A percentile compares a stretch with the other conserved stretches of the same genome.
Evolutionary conservation across 2,888 invertebrate genomes (phyloP).

Genomic region (Dicranocentrus wangi): DNA sequence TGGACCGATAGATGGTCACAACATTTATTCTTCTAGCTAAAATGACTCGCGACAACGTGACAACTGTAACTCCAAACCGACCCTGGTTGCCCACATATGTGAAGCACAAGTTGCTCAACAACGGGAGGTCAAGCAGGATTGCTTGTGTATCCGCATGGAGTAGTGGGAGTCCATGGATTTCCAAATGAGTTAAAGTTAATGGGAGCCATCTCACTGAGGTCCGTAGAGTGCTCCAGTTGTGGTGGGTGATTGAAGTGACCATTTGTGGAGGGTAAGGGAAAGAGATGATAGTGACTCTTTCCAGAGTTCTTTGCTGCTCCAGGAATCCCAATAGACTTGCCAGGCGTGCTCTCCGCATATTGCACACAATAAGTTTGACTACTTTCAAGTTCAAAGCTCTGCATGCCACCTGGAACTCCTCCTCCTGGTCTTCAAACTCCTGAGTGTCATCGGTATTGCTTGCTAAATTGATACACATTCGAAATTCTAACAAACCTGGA

Average conservation of each 20-base stretch:
- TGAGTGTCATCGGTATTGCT: slow-evolving; percentile 21
- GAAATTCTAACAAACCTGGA: slow-evolving; percentile 10
- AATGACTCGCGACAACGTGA: slow-evolving; percentile 38
- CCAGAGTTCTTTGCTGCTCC: slow-evolving; percentile 38
- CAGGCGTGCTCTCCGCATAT: slow-evolving; percentile 35
- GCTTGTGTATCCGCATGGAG: slow-evolving; percentile 24
- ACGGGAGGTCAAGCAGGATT: slow-evolving; percentile 31
- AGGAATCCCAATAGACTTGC: slow-evolving; percentile 52
- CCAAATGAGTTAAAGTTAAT: slow-evolving; percentile 37
- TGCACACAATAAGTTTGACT: slow-evolving; percentile 48
- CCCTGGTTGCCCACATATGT: slow-evolving; percentile 44
- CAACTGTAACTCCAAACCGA: slow-evolving; percentile 36
- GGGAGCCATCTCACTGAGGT: no score
- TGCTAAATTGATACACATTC: slow-evolving; percentile 47
- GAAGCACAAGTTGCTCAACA: slow-evolving; percentile 20
- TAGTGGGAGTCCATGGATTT: slow-evolving; percentile 37
- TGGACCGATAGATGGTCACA: slow-evolving; percentile 31
- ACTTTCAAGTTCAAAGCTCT: slow-evolving; percentile 34
- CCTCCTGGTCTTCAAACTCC: slow-evolving; percentile 28
- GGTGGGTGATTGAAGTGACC: slow-evolving; percentile 29
- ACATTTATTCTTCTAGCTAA: slow-evolving; percentile 7
- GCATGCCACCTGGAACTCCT: slow-evolving; percentile 35
- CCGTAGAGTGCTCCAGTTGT: slow-evolving; percentile 26
- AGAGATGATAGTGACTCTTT: slow-evolving; percentile 23
- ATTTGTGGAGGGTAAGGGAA: slow-evolving; percentile 27